phyloP scores from a whole-genome alignment of 2,797 vertebrate species.

The Okamejei kenojei region DNA sequence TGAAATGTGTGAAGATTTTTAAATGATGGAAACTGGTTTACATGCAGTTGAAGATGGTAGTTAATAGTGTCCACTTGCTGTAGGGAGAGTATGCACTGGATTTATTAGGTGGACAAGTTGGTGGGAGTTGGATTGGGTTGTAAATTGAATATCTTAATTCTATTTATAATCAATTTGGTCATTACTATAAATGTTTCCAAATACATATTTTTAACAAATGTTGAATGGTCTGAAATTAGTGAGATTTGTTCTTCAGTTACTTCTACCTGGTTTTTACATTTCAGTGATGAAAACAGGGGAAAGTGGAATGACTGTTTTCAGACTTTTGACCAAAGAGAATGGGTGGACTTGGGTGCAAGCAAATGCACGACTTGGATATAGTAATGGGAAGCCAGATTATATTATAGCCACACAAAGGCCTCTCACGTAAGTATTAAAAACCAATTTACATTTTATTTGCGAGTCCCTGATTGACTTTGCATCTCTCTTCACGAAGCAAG shows the following conservation, averaged over 20 bases:
- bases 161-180: background rate
- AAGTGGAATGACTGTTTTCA: slow-evolving; percentile 69
- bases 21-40: background rate
- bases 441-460: background rate
- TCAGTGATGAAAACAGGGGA: slow-evolving; percentile 75
- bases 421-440: slow-evolving; percentile 59
- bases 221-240: too few species aligned
- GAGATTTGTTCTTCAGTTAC: background rate
- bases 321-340: slow-evolving; percentile 67
- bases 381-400: slow-evolving; percentile 70
- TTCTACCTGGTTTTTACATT: background rate
- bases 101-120: background rate
- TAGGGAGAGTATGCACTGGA: background rate
- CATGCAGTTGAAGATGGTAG: background rate
- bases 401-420: slow-evolving; percentile 68
- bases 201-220: too few species aligned
- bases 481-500: too few species aligned
- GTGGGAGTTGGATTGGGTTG: background rate
- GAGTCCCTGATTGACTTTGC: too few species aligned
- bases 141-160: background rate
- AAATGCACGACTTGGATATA: slow-evolving; percentile 69
- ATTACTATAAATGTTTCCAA: background rate
- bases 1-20: background rate
- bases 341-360: slow-evolving; percentile 71
- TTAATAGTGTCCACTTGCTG: background rate